Conservation (phyloP, 1,140 invertebrate species). For the Drosophila virilis region DNA sequence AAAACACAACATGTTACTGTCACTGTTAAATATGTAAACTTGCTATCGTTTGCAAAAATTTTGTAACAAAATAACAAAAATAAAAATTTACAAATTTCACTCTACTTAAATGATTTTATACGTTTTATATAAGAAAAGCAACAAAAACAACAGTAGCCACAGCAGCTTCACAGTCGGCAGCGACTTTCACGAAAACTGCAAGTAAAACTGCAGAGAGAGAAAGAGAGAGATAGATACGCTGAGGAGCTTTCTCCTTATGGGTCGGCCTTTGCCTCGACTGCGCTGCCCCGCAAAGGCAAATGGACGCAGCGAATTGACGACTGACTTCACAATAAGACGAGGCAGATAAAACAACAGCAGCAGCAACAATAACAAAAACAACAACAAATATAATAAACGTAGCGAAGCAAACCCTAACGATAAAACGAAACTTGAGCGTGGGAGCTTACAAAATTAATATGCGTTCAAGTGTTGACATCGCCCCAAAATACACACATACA, state of each 20-base stretch:
- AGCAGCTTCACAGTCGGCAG: slow-evolving; percentile 18
- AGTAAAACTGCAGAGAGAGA: slow-evolving; percentile 67
- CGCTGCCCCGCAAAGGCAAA: slow-evolving; percentile 59
- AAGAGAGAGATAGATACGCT: slow-evolving; percentile 17
- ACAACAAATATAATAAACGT: slow-evolving; percentile 13
- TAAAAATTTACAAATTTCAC: slow-evolving; percentile 69
- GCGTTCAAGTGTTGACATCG: slow-evolving; percentile 73
- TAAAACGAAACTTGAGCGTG: slow-evolving; percentile 72
- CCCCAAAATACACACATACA: slow-evolving; percentile 10
- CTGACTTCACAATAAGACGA: slow-evolving; percentile 45
- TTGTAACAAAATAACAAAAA: slow-evolving; percentile 7
- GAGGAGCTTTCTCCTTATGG: slow-evolving; percentile 74
- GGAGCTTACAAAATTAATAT: slow-evolving; percentile 81
- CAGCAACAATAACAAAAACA: slow-evolving; percentile 11
- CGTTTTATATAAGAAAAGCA: slow-evolving; percentile 72
- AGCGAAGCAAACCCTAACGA: slow-evolving; percentile 54
- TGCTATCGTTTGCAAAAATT: slow-evolving; percentile 29
- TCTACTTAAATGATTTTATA: slow-evolving; percentile 80
- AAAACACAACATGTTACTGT: slow-evolving; percentile 5
- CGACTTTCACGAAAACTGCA: slow-evolving; percentile 81
- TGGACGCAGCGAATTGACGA: slow-evolving; percentile 53
- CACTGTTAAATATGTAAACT: slow-evolving; percentile 7
- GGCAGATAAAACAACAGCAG: slow-evolving; percentile 43
- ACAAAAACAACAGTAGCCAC: slow-evolving; percentile 27
- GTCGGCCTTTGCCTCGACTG: slow-evolving; percentile 34